These are phyloP conservation scores for Scotopteryx bipunctaria DNA, from an alignment of 2,888 invertebrate genomes.

Conservation along the genomic window DNA sequence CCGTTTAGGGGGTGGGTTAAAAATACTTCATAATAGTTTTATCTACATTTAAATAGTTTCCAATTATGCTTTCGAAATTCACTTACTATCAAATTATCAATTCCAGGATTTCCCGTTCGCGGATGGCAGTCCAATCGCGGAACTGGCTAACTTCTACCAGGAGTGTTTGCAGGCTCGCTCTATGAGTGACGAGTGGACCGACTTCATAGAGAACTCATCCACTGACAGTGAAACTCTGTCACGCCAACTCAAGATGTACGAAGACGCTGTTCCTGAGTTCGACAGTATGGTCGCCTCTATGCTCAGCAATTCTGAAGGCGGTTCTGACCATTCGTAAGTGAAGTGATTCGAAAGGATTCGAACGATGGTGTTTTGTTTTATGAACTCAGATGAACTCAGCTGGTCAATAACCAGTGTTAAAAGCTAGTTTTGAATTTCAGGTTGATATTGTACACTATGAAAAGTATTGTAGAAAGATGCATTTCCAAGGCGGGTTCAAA, in stretches of 20 bases:
- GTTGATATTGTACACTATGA: too few relatives aligned
- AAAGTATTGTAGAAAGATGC: too few relatives aligned
- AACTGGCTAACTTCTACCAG: constrained; percentile 90
- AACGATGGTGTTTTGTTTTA: too few relatives aligned
- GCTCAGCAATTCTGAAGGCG: constrained; percentile 76
- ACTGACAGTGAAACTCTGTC: constrained; percentile 83
- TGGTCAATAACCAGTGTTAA: too few relatives aligned
- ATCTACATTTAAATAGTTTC: too few relatives aligned
- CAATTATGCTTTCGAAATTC: too few relatives aligned
- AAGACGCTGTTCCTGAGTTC: constrained; percentile 89
- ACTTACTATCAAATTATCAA: too few relatives aligned
- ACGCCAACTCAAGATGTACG: constrained; percentile 88
- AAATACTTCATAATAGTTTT: too few relatives aligned
- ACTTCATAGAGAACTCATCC: constrained; percentile 48
- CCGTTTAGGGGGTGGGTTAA: too few relatives aligned
- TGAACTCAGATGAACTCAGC: too few relatives aligned
- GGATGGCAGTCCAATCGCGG: constrained; percentile 87
- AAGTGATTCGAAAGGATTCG: not conserved
- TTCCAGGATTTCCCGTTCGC: constrained; percentile 91
- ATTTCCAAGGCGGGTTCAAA: too few relatives aligned
- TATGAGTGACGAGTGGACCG: constrained; percentile 62
- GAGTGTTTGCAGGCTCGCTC: constrained; percentile 88
- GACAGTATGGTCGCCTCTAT: constrained; percentile 89
- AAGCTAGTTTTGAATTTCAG: too few relatives aligned
- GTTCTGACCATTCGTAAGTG: constrained; percentile 51